Evolutionary conservation across 2,888 invertebrate genomes (phyloP).

Genomic region (Anticlea derivata): DNA sequence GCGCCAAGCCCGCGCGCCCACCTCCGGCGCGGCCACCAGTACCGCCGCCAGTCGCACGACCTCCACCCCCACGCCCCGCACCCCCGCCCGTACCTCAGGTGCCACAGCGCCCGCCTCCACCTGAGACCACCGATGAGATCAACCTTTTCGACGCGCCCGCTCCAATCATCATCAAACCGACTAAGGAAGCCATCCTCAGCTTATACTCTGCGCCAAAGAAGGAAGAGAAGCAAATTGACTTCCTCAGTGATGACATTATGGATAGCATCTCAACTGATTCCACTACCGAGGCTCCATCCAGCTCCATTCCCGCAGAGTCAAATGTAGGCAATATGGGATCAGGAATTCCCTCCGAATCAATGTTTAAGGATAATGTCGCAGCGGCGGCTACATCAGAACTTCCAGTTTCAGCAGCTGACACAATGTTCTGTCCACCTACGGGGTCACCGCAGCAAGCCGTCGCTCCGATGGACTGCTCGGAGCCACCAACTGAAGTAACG

Average conservation of each 20-base stretch:
- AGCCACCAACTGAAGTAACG: slow-evolving; percentile 47
- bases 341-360: slow-evolving; percentile 22
- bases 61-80: slow-evolving; percentile 77
- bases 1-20: slow-evolving; percentile 50
- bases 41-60: slow-evolving; percentile 72
- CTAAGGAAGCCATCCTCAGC: slow-evolving; percentile 85
- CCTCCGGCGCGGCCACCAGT: slow-evolving; percentile 50
- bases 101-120: slow-evolving; percentile 42
- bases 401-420: slow-evolving; percentile 18
- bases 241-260: slow-evolving; percentile 83
- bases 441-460: slow-evolving; percentile 29
- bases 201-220: slow-evolving; percentile 78
- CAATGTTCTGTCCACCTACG: slow-evolving; percentile 17
- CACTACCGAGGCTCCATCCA: slow-evolving; percentile 36
- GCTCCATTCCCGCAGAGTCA: slow-evolving; percentile 8
- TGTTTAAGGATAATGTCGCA: slow-evolving; percentile 15
- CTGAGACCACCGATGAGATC: slow-evolving; percentile 66
- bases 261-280: slow-evolving; percentile 56
- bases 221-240: slow-evolving; percentile 78
- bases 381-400: slow-evolving; percentile 12
- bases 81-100: slow-evolving; percentile 71
- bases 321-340: slow-evolving; percentile 39
- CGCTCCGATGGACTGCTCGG: slow-evolving; percentile 70
- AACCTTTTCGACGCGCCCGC: slow-evolving; percentile 85
- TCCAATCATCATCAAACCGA: slow-evolving; percentile 76